Evolutionary conservation across 1,140 invertebrate species (phyloP), one percentile per base, ranked within the genome.

Genomic region (Pseudomyrmex pallidus): DNA sequence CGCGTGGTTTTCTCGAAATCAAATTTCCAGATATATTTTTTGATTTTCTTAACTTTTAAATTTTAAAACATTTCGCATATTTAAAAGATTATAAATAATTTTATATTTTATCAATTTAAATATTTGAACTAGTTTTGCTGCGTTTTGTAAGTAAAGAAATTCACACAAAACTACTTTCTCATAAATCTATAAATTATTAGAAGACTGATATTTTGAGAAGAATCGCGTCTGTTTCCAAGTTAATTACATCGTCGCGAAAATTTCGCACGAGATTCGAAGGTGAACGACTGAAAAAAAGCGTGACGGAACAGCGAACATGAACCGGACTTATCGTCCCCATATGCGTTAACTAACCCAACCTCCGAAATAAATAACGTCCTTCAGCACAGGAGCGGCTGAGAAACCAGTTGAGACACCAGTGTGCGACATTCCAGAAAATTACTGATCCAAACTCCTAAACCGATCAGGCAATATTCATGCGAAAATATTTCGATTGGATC

Each of bases 291-390:
- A 84, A 70, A 83, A 73, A 63, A 78, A 56, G 50, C 8, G 20
- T 66, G 50, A 62, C 17, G 56, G 48, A 72, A 8, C 68, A 59
- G 50, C 48, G 73, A 76, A 72, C 57, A 70, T 52, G 84, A 83
- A 74, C 57, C 70, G 70, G 52, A 84, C 35, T 52, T 80, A 72
- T 68, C 17, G 20, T 57, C 44, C 35, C 35, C 35, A 50, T 44
- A 44, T 15, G 7, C 17, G 12, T 22, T 50, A 72, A 84, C 85
- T 87, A 74, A 85, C 67, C 83, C 85, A 74, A 85, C 62, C 68
- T 85, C 63, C 67, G 76, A 88, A 88, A 85, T 78, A 87, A 88
- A 88, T 77, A 87, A 85, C 50, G 20, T 44, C 46, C 10, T 59
- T 46, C 52, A 46, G 5, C 35, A 2, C 8, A 52, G 22, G 35